Evolutionary conservation across 1,140 invertebrate genomes (phyloP).

Genomic region (Pollicipes pollicipes): DNA sequence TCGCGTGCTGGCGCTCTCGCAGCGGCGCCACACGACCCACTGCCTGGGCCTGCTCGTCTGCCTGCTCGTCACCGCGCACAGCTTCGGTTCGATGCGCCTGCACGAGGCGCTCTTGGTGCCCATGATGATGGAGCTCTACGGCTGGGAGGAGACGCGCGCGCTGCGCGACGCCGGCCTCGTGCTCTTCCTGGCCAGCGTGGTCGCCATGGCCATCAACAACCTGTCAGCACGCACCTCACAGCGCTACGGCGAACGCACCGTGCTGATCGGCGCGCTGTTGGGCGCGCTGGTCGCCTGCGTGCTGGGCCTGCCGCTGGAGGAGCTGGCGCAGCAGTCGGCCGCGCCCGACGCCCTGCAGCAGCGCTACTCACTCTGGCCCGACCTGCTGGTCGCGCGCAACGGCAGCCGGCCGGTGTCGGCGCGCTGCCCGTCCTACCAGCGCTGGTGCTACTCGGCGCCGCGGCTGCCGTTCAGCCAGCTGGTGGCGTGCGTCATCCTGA

Average conservation of each 20-base stretch:
- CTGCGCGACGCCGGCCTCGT: not conserved
- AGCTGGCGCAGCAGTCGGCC: not conserved
- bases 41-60: not conserved
- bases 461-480: conserved; percentile 1
- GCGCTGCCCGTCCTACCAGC: not conserved
- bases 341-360: no score
- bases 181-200: not conserved
- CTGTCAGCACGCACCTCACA: not conserved
- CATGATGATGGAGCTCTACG: not conserved
- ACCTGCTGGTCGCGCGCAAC: no score
- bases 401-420: not conserved
- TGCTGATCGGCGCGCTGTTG: not conserved
- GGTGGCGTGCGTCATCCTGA: not conserved
- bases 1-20: not conserved
- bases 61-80: not conserved
- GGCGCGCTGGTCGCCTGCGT: not conserved
- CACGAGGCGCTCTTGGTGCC: not conserved
- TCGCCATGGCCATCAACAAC: not conserved
- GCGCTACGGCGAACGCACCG: not conserved
- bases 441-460: not conserved
- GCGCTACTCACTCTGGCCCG: no score
- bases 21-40: not conserved
- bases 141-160: not conserved
- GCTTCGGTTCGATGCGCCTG: not conserved
- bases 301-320: not conserved